A percentile compares a stretch with the other conserved stretches of the same genome.
These are phyloP conservation scores for Spatula clypeata DNA, from an alignment of 2,797 vertebrate species.

Conservation along the genomic window DNA sequence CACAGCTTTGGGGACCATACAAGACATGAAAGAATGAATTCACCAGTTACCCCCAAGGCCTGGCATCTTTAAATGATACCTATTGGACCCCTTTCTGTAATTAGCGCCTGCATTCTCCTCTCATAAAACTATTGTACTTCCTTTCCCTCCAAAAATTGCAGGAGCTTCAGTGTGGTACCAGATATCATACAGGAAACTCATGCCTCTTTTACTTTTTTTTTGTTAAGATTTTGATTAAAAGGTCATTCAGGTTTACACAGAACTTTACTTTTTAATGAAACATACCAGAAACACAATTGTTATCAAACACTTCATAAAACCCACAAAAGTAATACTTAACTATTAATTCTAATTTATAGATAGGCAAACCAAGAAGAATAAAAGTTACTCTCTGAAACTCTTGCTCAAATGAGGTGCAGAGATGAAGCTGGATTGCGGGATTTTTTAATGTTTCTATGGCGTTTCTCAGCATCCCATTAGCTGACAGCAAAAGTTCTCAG, in stretches of 20 bases:
- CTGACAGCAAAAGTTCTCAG: slow-evolving; percentile 1
- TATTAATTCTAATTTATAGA: background rate
- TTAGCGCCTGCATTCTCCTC: background rate
- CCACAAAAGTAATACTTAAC: background rate
- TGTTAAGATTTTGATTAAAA: background rate
- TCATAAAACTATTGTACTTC: background rate
- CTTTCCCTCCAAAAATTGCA: background rate
- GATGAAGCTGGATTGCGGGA: background rate
- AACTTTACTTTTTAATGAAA: background rate
- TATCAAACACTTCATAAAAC: background rate
- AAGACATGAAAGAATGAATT: background rate
- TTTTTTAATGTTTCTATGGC: background rate
- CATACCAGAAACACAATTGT: background rate
- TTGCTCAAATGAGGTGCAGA: background rate
- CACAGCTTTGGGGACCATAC: background rate
- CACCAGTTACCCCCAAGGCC: background rate
- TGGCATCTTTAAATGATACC: background rate
- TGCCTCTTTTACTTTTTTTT: background rate
- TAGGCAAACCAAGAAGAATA: background rate
- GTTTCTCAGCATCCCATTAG: background rate
- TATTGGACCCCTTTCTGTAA: background rate
- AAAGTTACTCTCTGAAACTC: background rate
- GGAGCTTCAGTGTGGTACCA: background rate
- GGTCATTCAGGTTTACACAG: background rate
- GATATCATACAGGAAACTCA: background rate